These are phyloP conservation scores for Danio kyathit DNA, from an alignment of 2,797 vertebrate genomes.

Conservation along the genomic window DNA sequence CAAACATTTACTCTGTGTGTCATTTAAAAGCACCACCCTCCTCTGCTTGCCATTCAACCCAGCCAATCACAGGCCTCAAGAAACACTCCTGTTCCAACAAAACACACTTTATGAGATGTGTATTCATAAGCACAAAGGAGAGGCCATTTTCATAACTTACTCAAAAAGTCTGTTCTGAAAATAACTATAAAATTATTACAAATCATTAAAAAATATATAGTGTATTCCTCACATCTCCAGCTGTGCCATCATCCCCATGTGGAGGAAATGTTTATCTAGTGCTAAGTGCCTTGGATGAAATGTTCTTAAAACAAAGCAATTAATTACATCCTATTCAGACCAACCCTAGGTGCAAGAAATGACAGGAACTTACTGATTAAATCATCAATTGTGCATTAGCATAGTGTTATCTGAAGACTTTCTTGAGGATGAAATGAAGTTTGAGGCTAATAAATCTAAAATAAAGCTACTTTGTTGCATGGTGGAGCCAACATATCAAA, in stretches of 20 bases:
- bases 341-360: conserved; percentile 33
- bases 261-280: conserved; percentile 40
- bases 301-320: conserved; percentile 36
- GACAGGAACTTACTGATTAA: conserved; percentile 43
- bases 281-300: conserved; percentile 29
- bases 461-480: not conserved
- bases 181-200: not conserved
- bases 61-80: conserved; percentile 35
- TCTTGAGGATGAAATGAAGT: not conserved
- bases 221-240: conserved; percentile 26
- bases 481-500: not conserved
- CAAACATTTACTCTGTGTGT: conserved; percentile 64
- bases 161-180: not conserved
- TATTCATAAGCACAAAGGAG: not conserved
- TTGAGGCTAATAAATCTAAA: not conserved
- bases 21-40: conserved; percentile 59
- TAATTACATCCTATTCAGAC: conserved; percentile 39
- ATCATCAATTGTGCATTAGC: conserved; percentile 29
- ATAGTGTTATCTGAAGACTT: not conserved
- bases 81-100: conserved; percentile 13
- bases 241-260: conserved; percentile 33
- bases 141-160: not conserved
- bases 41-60: conserved; percentile 6
- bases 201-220: not conserved
- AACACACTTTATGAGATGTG: conserved; percentile 7